Percentiles rank a stretch among this genome's conserved stretches.
These are phyloP conservation scores for Elegia similella DNA, from an alignment of 2,888 invertebrate genomes.

Conservation along the genomic window DNA sequence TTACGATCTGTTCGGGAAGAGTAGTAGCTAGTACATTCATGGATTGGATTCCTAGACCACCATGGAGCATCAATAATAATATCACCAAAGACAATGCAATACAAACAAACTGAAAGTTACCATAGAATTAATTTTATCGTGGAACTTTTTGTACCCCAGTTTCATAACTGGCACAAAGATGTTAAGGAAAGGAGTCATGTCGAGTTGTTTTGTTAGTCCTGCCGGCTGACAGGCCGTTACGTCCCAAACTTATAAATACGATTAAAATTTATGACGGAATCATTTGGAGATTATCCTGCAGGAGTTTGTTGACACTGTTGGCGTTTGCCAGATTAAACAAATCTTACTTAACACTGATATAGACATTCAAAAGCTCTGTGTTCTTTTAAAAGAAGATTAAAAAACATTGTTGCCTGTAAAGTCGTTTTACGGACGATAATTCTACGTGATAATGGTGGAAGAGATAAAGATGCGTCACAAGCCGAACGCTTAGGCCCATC, in stretches of 20 bases:
- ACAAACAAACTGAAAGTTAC: conserved; percentile 12
- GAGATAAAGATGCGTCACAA: no score
- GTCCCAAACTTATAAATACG: conserved; percentile 16
- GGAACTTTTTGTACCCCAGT: conserved; percentile 34
- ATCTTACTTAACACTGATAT: neutral
- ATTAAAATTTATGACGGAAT: conserved; percentile 18
- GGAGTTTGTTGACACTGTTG: conserved; percentile 4
- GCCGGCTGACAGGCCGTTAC: conserved; percentile 19
- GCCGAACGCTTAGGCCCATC: no score
- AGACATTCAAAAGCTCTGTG: no score
- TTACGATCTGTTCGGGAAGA: no score
- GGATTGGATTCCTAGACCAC: no score
- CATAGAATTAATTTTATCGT: conserved; percentile 42
- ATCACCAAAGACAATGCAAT: neutral
- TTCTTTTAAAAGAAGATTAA: no score
- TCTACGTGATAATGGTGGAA: no score
- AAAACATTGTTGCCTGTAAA: no score
- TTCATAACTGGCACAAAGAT: conserved; percentile 31
- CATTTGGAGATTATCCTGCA: conserved; percentile 6
- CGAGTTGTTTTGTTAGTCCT: conserved; percentile 22
- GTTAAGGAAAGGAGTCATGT: conserved; percentile 13
- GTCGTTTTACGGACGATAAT: no score
- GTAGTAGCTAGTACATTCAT: no score
- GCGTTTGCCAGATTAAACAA: neutral
- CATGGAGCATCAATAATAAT: neutral